These are phyloP conservation scores for Scomberomorus guttatus DNA, from an alignment of 2,797 vertebrate species.

Conservation along the genomic window DNA sequence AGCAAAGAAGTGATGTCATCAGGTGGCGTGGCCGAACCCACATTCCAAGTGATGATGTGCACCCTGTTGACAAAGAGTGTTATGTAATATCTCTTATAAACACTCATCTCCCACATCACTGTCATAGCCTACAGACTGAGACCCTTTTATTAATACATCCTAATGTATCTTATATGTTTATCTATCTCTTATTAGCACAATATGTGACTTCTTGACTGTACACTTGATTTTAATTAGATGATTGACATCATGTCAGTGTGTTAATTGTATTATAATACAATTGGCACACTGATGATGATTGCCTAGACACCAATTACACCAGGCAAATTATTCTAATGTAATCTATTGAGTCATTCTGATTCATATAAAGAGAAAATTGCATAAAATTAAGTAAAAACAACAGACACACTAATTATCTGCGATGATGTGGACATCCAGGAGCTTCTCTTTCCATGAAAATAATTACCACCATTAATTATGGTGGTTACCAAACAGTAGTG, in stretches of 20 bases:
- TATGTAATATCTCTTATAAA: constrained; percentile 34
- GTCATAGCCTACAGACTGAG: constrained; percentile 6
- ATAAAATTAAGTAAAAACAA: background rate
- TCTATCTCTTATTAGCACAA: background rate
- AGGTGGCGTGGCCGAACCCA: constrained; percentile 94
- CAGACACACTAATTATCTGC: background rate
- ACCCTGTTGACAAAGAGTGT: constrained; percentile 83
- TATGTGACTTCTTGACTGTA: background rate
- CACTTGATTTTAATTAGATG: background rate
- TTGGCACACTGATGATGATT: background rate
- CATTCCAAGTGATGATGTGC: constrained; percentile 97
- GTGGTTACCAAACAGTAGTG: background rate
- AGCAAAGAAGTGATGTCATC: constrained; percentile 93
- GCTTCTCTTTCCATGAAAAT: constrained; percentile 4
- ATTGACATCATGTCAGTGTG: background rate
- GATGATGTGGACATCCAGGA: background rate
- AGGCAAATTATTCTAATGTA: background rate
- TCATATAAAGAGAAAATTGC: background rate
- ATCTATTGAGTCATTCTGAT: background rate
- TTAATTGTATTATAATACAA: background rate
- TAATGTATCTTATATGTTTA: background rate
- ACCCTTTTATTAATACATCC: background rate
- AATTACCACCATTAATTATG: constrained; percentile 10
- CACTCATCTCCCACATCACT: constrained; percentile 17
- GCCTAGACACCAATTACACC: background rate